Evolutionary conservation across 2,888 invertebrate species (phyloP).

Genomic region (Lepidochrysops patricia): DNA sequence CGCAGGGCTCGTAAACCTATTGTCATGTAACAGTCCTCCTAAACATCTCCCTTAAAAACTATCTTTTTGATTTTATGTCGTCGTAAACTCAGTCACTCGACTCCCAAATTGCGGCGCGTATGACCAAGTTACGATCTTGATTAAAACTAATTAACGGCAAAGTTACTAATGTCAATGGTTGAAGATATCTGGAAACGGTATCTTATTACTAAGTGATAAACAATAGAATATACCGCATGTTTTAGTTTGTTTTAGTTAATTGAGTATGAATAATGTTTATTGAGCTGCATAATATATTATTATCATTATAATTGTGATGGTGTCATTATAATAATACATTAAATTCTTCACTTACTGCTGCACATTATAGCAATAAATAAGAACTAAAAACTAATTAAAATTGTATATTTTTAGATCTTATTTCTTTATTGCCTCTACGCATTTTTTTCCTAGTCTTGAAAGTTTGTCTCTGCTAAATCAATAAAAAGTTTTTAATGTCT

Average conservation of each 20-base stretch:
- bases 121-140: slow-evolving; percentile 40
- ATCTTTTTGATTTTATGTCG: slow-evolving; percentile 48
- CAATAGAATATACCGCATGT: too few species aligned
- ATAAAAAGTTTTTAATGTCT: not conserved
- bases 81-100: slow-evolving; percentile 39
- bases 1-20: not conserved
- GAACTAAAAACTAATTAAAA: too few species aligned
- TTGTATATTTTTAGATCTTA: too few species aligned
- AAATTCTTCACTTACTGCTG: too few species aligned
- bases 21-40: not conserved
- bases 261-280: not conserved
- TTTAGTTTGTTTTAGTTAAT: not conserved
- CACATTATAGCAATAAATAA: too few species aligned
- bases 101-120: slow-evolving; percentile 42
- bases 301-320: too few species aligned
- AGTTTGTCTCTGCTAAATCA: too few species aligned
- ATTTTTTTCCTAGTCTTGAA: too few species aligned
- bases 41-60: slow-evolving; percentile 37
- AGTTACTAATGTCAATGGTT: not conserved
- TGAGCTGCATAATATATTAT: too few species aligned
- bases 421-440: too few species aligned
- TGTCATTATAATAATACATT: too few species aligned
- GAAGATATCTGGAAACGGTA: not conserved
- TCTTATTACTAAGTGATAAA: not conserved
- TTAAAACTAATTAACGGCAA: slow-evolving; percentile 12